Percentiles rank a stretch among this genome's conserved stretches.
Conservation (phyloP, 2,888 invertebrate species). For the Cosmorhoe ocellata region DNA sequence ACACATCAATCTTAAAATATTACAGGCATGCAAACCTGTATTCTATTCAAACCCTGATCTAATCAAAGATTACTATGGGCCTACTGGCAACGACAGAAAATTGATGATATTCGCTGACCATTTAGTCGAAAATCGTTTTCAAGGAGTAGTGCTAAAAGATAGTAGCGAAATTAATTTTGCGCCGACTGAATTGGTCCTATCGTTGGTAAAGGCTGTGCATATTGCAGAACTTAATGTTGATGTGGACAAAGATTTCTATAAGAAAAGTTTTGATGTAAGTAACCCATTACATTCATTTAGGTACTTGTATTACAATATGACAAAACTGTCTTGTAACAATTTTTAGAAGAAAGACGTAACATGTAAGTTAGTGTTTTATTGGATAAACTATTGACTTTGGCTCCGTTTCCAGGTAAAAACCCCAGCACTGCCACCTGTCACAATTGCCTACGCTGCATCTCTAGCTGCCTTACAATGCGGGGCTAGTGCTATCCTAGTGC, state of each 20-base stretch:
- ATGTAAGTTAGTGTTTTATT: no score
- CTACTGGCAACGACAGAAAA: constrained; percentile 11
- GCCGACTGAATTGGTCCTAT: constrained; percentile 28
- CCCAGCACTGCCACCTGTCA: constrained; percentile 1
- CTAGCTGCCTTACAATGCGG: constrained; percentile 3
- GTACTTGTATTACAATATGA: no score
- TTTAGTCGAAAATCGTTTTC: constrained; percentile 6
- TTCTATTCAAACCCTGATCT: constrained; percentile 11
- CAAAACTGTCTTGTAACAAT: no score
- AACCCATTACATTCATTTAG: no score
- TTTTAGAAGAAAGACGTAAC: no score
- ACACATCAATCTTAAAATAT: no score
- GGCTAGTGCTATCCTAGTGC: constrained; percentile 10
- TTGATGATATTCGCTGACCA: constrained; percentile 4
- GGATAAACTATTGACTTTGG: neutral
- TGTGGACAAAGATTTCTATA: constrained; percentile 31
- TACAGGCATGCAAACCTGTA: constrained; percentile 5
- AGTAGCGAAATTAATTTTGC: constrained; percentile 1
- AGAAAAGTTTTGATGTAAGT: constrained; percentile 27
- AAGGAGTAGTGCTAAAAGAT: constrained; percentile 14
- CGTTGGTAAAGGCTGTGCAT: constrained; percentile 37
- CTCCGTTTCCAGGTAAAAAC: constrained; percentile 9
- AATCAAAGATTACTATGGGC: constrained; percentile 9
- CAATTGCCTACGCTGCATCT: constrained; percentile 10
- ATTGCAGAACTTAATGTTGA: constrained; percentile 30